These are phyloP conservation scores for Drosophila flavopinicola DNA, from an alignment of 2,888 invertebrate genomes.

Conservation along the genomic window DNA sequence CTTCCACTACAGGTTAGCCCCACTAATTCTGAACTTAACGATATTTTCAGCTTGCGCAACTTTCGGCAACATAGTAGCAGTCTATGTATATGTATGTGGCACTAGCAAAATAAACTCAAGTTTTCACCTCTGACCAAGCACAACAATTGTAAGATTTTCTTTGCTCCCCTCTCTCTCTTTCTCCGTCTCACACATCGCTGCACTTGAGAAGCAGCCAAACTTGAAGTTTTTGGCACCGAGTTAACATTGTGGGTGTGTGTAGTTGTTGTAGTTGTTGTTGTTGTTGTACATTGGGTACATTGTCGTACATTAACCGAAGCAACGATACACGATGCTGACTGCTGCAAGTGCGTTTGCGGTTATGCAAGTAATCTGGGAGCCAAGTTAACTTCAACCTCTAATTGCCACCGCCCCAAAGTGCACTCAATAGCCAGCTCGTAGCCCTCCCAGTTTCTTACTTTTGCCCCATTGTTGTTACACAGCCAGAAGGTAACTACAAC, in stretches of 20 bases:
- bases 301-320: constrained; percentile 62
- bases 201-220: constrained; percentile 48
- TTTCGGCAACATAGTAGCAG: constrained; percentile 18
- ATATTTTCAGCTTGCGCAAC: constrained; percentile 10
- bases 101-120: constrained; percentile 46
- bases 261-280: constrained; percentile 12
- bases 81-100: constrained; percentile 3
- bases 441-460: background rate
- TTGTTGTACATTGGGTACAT: constrained; percentile 36
- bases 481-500: constrained; percentile 12
- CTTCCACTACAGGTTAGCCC: constrained; percentile 10
- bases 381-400: constrained; percentile 70
- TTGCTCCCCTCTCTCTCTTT: background rate
- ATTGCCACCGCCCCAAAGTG: constrained; percentile 62
- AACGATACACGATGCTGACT: constrained; percentile 43
- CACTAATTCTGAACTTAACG: constrained; percentile 22
- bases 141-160: constrained; percentile 23
- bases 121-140: constrained; percentile 61
- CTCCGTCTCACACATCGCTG: constrained; percentile 39
- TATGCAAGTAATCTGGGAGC: constrained; percentile 48
- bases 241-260: constrained; percentile 1
- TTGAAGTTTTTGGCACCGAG: constrained; percentile 35
- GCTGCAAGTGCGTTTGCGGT: constrained; percentile 36
- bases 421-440: constrained; percentile 28
- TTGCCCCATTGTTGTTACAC: constrained; percentile 30